Evolutionary conservation across 2,797 vertebrate species (phyloP), one percentile per base, ranked within the genome.

Genomic region (Poecilia picta): DNA sequence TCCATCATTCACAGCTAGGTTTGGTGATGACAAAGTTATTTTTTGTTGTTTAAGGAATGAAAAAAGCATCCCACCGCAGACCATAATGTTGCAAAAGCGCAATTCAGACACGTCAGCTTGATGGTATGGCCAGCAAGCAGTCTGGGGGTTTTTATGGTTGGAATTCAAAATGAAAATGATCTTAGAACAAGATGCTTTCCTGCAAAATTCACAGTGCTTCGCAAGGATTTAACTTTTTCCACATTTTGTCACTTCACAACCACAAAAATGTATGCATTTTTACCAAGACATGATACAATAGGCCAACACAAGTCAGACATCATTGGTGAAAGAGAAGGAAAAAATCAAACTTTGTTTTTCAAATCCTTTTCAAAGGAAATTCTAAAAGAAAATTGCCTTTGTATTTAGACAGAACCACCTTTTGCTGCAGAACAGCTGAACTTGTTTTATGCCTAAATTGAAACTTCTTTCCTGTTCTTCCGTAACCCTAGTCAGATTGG

Each of bases 1-100:
- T 25, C 4, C 8, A 2, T 71, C 23, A 71, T 15, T 41, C 23
- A 71, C 8, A 71, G 25, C 39, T 71, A 45, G 68, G 41, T 71
- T 43, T 28, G 41, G 41, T 45, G 41, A 71, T 71, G 39, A 43
- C 43, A 36, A 71, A 71, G 68, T 43, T 71, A 71, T 45, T 71
- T 71, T 71, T 43, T 41, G 25, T 59, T 28, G n/a, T n/a, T 59
- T 28, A 71, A 71, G 68, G 41, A 71, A 70, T 71, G 41, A 71
- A 25, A 70, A 45, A 28, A 45, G 43, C 68, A 46, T 46, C 68
- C 11, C 64, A 71, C 41, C 41, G 1, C 68, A 45, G 41, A 71
- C 68, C 68, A 71, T 45, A 71, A 46, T 71, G 68, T 43, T 16
- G 25, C 12, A 71, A 46, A 33, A 71, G 25, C 28, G 25, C 28